Conservation (phyloP, 2,113 vertebrate species). For the Heterocephalus glaber region DNA sequence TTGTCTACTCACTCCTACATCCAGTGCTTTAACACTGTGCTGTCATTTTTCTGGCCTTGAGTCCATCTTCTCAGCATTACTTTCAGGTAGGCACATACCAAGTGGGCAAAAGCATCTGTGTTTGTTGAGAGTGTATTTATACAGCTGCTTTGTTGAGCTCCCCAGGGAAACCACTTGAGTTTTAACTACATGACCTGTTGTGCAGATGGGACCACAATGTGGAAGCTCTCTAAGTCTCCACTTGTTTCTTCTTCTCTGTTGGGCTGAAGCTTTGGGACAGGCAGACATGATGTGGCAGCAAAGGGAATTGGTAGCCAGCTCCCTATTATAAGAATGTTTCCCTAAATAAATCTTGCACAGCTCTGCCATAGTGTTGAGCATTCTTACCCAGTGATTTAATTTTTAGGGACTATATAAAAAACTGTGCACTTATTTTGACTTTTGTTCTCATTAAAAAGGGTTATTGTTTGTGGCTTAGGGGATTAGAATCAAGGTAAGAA, state of each 20-base stretch:
- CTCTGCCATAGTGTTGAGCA: neutral
- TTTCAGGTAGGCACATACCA: neutral
- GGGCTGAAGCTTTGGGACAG: neutral
- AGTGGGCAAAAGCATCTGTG: neutral
- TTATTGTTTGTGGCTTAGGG: neutral
- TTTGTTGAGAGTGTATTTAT: neutral
- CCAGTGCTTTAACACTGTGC: neutral
- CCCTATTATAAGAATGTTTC: neutral
- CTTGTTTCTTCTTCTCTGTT: conserved; percentile 14
- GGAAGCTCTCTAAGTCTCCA: neutral
- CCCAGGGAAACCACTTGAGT: conserved; percentile 28
- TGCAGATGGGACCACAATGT: neutral
- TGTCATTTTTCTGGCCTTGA: neutral
- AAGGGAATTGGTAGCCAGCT: neutral
- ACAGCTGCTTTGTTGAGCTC: conserved; percentile 13
- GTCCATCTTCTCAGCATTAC: neutral
- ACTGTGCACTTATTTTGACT: neutral
- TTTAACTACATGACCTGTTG: conserved; percentile 32
- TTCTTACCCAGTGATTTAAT: neutral
- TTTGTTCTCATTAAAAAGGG: neutral
- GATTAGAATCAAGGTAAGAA: neutral
- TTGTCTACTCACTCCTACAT: neutral
- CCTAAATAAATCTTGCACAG: neutral
- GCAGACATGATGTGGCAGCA: neutral
- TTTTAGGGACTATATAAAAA: neutral